Evolutionary conservation across 2,113 vertebrate species (phyloP), one percentile per base, ranked within the genome.

Genomic region (Progne subis): DNA sequence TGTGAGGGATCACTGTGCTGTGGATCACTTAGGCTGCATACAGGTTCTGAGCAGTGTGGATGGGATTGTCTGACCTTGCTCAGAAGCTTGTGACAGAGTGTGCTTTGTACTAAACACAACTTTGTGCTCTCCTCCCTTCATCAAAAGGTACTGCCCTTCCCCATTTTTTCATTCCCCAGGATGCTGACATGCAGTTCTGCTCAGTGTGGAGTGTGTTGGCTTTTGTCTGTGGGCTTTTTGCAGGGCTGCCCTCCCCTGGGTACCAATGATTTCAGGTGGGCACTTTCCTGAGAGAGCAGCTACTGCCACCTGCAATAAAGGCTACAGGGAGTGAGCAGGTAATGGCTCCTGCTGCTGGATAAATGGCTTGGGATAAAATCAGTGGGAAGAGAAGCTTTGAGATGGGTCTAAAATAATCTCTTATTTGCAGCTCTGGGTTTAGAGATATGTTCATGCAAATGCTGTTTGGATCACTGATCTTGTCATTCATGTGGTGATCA

Each of bases 161-260:
- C 9, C 2, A 5, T 44, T 24, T 32, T 28, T 21, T 29, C 3
- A 0, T 76, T 79, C 15, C 17, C 57, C 0, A 0, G 34, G 28
- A 64, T 26, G 6, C 39, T 82, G 53, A 12, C 31, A 20, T 14
- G 28, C 56, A 11, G 6, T 44, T 82, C 32, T 46, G 29, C 18
- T 31, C 8, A 43, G 29, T 41, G n/a, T 21, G 64, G 31, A 70
- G 29, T 26, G 28, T 29, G 19, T 5, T 34, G 31, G 13, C 4
- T 6, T 52, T 57, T 18, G 26, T 5, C 9, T 18, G 13, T 28
- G 24, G 31, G 28, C 28, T 55, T 53, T 41, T 41, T 53, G 31
- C 9, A 29, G 44, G 18, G 31, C 43, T 88, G 28, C 18, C 4
- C 14, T 86, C 14, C 21, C 31, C 7, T 77, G 53, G 57, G 64